A percentile compares a stretch with the other conserved stretches of the same genome.
Conservation (phyloP, 2,797 vertebrate species). For the Cynodonichthys magdalenae region DNA sequence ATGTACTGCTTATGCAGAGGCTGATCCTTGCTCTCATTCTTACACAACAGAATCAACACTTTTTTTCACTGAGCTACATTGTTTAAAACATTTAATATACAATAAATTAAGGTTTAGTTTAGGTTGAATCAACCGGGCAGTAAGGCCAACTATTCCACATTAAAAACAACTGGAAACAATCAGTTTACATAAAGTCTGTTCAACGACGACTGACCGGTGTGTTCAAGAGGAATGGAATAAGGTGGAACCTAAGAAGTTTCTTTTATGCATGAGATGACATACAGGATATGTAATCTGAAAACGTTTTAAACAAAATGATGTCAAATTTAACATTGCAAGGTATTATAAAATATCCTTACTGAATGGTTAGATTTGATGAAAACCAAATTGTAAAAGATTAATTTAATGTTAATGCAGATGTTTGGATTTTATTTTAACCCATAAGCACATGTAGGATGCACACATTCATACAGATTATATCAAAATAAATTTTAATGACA, state of each 20-base stretch:
- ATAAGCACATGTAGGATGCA: no score
- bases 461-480: no score
- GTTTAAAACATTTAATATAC: slow-evolving; percentile 50
- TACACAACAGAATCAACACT: slow-evolving; percentile 12
- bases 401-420: no score
- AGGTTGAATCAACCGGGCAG: slow-evolving; percentile 40
- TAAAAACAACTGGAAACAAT: slow-evolving; percentile 47
- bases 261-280: no score
- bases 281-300: no score
- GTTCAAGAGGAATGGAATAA: slow-evolving; percentile 52
- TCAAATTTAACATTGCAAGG: no score
- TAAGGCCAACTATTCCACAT: slow-evolving; percentile 48
- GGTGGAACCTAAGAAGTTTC: slow-evolving; percentile 44
- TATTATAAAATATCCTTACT: no score
- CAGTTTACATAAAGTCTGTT: not conserved
- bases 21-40: slow-evolving; percentile 25
- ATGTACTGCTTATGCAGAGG: slow-evolving; percentile 25
- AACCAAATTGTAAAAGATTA: no score
- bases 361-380: no score
- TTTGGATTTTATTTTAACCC: no score
- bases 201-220: slow-evolving; percentile 19
- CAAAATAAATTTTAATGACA: no score
- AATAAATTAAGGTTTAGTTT: slow-evolving; percentile 36
- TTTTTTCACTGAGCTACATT: slow-evolving; percentile 17
- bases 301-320: no score